Percentiles rank a stretch among this genome's conserved stretches.
These are phyloP conservation scores for Patella depressa DNA, from an alignment of 2,888 invertebrate species.

Conservation along the genomic window DNA sequence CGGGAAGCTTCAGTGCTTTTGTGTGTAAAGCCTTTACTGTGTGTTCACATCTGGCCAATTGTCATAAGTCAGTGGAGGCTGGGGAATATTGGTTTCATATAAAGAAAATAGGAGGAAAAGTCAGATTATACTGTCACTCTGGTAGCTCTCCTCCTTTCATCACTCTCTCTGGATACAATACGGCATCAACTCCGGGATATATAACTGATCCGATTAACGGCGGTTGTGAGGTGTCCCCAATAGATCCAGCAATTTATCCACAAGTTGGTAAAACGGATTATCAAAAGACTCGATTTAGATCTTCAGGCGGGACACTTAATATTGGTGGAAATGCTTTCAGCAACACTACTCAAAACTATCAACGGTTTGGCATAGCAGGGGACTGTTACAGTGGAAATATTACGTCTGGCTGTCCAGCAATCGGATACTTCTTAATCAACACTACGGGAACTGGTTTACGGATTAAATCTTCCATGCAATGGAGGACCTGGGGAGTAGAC, in stretches of 20 bases:
- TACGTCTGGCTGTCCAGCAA: neutral
- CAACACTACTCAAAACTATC: neutral
- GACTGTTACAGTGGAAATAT: neutral
- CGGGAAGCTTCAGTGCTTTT: neutral
- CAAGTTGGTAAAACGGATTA: neutral
- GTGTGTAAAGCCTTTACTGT: neutral
- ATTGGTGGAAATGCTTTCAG: neutral
- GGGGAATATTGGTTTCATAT: neutral
- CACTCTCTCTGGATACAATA: neutral
- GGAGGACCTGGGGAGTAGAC: neutral
- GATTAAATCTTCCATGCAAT: neutral
- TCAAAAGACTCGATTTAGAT: neutral
- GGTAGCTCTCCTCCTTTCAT: neutral
- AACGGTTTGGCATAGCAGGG: neutral
- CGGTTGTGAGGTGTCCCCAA: neutral
- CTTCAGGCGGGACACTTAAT: neutral
- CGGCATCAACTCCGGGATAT: neutral
- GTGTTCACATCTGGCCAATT: neutral
- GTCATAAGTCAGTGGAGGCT: neutral
- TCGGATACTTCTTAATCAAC: neutral
- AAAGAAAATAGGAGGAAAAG: neutral
- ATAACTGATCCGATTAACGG: neutral
- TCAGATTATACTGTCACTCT: neutral
- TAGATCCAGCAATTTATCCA: neutral
- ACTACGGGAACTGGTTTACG: neutral